Evolutionary conservation across 2,888 invertebrate genomes (phyloP), one percentile per base, ranked within the genome.

Genomic region (Mimumesa dahlbomi): DNA sequence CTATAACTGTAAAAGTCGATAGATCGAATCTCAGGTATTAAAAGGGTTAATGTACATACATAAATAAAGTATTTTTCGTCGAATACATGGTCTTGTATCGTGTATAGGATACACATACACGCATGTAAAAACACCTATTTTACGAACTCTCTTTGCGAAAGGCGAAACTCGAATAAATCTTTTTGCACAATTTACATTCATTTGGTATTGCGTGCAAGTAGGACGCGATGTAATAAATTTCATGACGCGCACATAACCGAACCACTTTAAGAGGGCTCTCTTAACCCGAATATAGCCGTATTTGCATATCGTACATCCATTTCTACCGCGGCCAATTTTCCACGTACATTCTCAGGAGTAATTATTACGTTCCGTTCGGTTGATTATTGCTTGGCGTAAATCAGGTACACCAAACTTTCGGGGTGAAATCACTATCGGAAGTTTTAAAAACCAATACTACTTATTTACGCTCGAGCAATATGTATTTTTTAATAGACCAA

Each of bases 261-360:
- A 61, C 53, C 38, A 42, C 57, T 63, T 71, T 31, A 45, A 2
- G 36, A 54, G 63, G 63, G 38, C 38, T 75, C 77, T 68, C 77
- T 75, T 77, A 77, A 73, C 65, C 79, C 58, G 73, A 73, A 75
- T 78, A 78, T 36, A 54, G 16, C 31, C 56, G 57, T 61, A 73
- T 78, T 78, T 78, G 61, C 77, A 78, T 78, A 77, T 58, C 46
- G 45, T 29, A 13, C 19, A 50, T 52, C 43, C 14, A 40, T 70
- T 70, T 40, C 42, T 70, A 18, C 25, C 54, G 29, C 70, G 18
- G 38, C 31, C 62, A 38, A 74, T 72, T 45, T 58, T 63, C 14
- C 22, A 49, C 29, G 9, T 9, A 22, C 48, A 7, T 34, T 36
- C 22, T 48, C 9, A 22, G 13, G 3, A 46, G 43, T 50, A 67